Conservation (phyloP, 2,797 vertebrate genomes). For the Xerus rutilus region DNA sequence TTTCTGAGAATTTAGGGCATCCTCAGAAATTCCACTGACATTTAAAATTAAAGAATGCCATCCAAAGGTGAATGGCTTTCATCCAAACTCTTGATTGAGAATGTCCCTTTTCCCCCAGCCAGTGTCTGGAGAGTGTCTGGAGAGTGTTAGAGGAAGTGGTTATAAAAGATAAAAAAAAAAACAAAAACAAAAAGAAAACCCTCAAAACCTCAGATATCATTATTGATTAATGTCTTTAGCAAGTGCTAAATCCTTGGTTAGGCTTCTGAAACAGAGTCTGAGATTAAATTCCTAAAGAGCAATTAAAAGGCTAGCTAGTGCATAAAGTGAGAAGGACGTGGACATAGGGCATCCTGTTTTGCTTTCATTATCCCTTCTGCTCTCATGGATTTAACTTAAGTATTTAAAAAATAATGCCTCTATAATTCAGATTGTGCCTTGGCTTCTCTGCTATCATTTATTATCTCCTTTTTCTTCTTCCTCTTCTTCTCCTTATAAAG, state of each 20-base stretch:
- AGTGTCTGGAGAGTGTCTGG: too few relatives aligned
- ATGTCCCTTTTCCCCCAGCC: too few relatives aligned
- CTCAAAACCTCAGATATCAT: neutral
- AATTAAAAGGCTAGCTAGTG: neutral
- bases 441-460: neutral
- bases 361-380: neutral
- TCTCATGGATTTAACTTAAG: neutral
- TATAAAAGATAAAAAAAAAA: neutral
- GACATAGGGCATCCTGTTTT: neutral
- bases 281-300: neutral
- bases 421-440: neutral
- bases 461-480: neutral
- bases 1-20: constrained; percentile 38
- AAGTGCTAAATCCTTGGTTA: neutral
- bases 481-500: neutral
- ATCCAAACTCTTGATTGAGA: neutral
- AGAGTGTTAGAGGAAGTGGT: neutral
- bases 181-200: too few relatives aligned
- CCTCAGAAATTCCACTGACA: neutral
- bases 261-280: neutral
- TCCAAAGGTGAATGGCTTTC: neutral
- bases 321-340: neutral
- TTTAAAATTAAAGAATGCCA: neutral
- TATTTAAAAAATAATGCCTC: neutral
- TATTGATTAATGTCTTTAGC: neutral